Evolutionary conservation across 2,797 vertebrate species (phyloP).

Genomic region (Rhinatrema bivittatum): DNA sequence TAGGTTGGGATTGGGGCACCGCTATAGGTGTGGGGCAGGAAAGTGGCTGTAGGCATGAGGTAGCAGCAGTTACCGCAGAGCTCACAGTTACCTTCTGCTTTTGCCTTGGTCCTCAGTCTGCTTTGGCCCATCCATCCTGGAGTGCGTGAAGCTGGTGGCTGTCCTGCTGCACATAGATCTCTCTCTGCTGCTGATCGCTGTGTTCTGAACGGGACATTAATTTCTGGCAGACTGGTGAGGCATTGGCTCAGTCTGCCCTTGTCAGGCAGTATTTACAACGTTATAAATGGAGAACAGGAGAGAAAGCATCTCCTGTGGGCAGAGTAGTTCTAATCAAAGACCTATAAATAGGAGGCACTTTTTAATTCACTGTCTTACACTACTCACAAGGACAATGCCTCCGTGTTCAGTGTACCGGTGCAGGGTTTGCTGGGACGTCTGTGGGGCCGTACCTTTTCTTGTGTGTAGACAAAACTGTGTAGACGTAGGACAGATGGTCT

Average conservation of each 20-base stretch:
- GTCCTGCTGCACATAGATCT: constrained; percentile 19
- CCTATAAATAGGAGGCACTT: constrained; percentile 42
- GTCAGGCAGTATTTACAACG: constrained; percentile 46
- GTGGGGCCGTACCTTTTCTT: too few relatives aligned
- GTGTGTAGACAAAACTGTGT: too few relatives aligned
- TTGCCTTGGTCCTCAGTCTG: too few relatives aligned
- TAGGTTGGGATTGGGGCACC: too few relatives aligned
- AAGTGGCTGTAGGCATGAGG: too few relatives aligned
- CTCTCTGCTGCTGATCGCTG: constrained; percentile 37
- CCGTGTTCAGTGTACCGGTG: accelerated
- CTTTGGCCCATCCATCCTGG: too few relatives aligned
- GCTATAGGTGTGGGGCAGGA: too few relatives aligned
- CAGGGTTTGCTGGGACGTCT: not conserved
- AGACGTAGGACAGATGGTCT: too few relatives aligned
- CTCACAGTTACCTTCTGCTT: too few relatives aligned
- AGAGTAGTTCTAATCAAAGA: constrained; percentile 43
- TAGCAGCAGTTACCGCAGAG: too few relatives aligned
- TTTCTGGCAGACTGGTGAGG: constrained; percentile 39
- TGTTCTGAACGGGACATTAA: constrained; percentile 43
- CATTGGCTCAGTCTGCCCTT: constrained; percentile 25
- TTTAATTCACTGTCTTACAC: constrained; percentile 20
- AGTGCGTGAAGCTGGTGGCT: too few relatives aligned
- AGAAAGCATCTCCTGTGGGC: constrained; percentile 36
- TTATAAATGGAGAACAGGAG: constrained; percentile 49
- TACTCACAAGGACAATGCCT: not conserved